Evolutionary conservation across 2,888 invertebrate species (phyloP), one percentile per base, ranked within the genome.

Genomic region (Crossocerus cetratus): DNA sequence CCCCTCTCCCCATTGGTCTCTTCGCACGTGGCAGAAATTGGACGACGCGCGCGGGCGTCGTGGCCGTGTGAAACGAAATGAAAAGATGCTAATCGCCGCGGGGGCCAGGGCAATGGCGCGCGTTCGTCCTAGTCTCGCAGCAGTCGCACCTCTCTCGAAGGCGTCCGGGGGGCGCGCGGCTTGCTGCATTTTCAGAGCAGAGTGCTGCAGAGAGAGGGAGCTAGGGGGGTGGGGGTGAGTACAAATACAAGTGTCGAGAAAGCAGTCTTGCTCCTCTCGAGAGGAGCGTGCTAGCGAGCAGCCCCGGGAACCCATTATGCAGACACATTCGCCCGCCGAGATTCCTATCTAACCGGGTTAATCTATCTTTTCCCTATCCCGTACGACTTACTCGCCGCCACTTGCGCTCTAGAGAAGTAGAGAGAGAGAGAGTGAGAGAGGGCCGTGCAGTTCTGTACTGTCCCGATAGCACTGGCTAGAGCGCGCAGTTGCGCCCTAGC

Each of bases 341-440:
- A 86, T 86, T 76, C 75, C 71, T 84, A 84, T 86, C 86, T 86
- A 86, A 86, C 85, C 83, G 79, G 86, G 86, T 86, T 86, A 86
- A 86, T 86, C 84, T 81, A 82, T 84, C 80, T 80, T 70, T 70
- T 77, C 75, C 77, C 76, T 82, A 78, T 78, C 72, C 20, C 60
- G 21, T 58, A 60, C 69, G 68, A 68, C 68, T 72, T 64, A 67
- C 75, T 65, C 45, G 53, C 22, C 11, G 13, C 56, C n/a, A n/a
- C n/a, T n/a, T n/a, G n/a, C n/a, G n/a, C n/a, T n/a, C n/a, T n/a
- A n/a, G n/a, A n/a, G n/a, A n/a, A n/a, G n/a, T n/a, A n/a, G n/a
- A n/a, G n/a, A n/a, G n/a, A n/a, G n/a, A n/a, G n/a, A n/a, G n/a
- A n/a, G n/a, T n/a, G n/a, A n/a, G n/a, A n/a, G n/a, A n/a, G n/a